phyloP scores from a whole-genome alignment of 2,888 invertebrate genomes.

The Calameuta pallipes region DNA sequence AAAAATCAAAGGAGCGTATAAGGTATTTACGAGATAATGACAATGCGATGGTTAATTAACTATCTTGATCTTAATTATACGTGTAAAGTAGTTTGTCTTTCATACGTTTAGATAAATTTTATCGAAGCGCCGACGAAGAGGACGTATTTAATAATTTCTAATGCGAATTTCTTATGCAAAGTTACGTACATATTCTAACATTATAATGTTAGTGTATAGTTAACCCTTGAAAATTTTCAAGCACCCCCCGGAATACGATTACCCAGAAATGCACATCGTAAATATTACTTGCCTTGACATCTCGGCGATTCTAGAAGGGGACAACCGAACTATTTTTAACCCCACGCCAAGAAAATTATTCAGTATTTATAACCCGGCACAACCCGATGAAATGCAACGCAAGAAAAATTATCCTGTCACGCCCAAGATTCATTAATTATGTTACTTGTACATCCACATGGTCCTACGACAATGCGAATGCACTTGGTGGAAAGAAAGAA shows the following conservation, averaged over 20 bases:
- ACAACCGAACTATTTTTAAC: neutral
- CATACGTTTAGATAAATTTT: neutral
- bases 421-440: conserved; percentile 19
- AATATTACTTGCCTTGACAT: neutral
- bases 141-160: neutral
- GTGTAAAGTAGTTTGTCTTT: neutral
- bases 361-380: conserved; percentile 14
- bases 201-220: neutral
- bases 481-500: neutral
- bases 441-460: neutral
- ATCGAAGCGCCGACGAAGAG: neutral
- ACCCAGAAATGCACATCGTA: neutral
- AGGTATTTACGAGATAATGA: neutral
- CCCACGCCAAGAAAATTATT: neutral
- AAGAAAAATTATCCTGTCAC: conserved; percentile 23
- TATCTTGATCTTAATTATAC: neutral
- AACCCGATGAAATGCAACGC: conserved; percentile 3
- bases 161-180: neutral
- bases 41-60: neutral
- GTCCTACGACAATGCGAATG: conserved; percentile 1
- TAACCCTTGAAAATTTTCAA: neutral
- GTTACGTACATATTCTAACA: neutral
- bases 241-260: neutral
- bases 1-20: neutral
- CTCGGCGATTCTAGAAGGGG: neutral